These are phyloP conservation scores for Amniataba percoides DNA, from an alignment of 2,797 vertebrate species.

Conservation along the genomic window DNA sequence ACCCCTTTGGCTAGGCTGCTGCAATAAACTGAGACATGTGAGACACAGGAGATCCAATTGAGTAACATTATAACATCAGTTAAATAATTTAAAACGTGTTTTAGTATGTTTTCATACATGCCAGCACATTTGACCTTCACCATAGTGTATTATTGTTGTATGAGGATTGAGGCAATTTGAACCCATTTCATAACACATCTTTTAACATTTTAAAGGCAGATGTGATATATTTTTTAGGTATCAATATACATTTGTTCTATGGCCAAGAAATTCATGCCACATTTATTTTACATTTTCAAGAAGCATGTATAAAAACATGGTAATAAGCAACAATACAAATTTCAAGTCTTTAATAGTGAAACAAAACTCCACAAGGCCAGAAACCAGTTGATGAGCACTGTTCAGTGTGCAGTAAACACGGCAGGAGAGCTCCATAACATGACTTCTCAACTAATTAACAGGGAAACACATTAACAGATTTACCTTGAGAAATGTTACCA, in stretches of 20 bases:
- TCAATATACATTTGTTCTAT: no score
- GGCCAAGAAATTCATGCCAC: not conserved
- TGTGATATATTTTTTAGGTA: not conserved
- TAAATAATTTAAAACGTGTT: slow-evolving; percentile 22
- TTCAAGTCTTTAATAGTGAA: slow-evolving; percentile 37
- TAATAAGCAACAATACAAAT: not conserved
- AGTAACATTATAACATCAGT: slow-evolving; percentile 16
- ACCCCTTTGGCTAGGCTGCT: slow-evolving; percentile 38
- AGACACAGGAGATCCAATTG: slow-evolving; percentile 2
- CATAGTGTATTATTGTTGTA: not conserved
- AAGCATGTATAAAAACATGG: not conserved
- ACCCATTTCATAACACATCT: not conserved
- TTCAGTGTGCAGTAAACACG: slow-evolving; percentile 34
- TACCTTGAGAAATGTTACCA: slow-evolving; percentile 43
- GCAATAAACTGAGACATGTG: slow-evolving; percentile 35
- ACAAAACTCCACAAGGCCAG: slow-evolving; percentile 38
- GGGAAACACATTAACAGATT: slow-evolving; percentile 38
- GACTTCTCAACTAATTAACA: slow-evolving; percentile 45
- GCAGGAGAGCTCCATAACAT: slow-evolving; percentile 40
- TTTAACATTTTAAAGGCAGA: slow-evolving; percentile 10
- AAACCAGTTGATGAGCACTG: slow-evolving; percentile 34
- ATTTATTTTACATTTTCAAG: not conserved
- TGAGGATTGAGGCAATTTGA: not conserved
- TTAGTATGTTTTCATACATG: slow-evolving; percentile 28
- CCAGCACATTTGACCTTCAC: slow-evolving; percentile 31